phyloP scores from a whole-genome alignment of 2,113 vertebrate genomes.

The Pelobates fuscus region DNA sequence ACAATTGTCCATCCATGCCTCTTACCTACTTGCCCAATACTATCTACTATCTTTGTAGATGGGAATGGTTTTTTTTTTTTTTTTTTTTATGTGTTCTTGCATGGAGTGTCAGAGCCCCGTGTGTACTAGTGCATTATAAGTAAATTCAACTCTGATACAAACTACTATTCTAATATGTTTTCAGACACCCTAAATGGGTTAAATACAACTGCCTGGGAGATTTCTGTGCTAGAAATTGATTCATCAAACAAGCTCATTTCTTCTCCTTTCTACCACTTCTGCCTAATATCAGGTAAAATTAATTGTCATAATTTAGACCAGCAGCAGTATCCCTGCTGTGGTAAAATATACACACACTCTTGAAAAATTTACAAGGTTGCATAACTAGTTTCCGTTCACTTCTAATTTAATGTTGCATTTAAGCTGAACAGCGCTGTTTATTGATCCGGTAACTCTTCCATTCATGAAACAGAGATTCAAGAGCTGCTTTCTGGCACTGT shows the following conservation, averaged over 20 bases:
- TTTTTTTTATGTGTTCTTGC: no score
- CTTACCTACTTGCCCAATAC: no score
- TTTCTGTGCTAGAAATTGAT: background rate
- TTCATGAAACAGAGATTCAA: background rate
- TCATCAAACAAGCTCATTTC: slow-evolving; percentile 6
- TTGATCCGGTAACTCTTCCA: slow-evolving; percentile 1
- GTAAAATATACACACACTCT: slow-evolving; percentile 32
- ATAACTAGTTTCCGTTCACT: background rate
- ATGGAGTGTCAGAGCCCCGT: no score
- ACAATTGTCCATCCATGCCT: no score
- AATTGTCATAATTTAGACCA: slow-evolving; percentile 36
- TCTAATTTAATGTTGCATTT: slow-evolving; percentile 8
- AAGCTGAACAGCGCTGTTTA: background rate
- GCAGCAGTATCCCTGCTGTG: slow-evolving; percentile 24
- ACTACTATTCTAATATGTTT: no score
- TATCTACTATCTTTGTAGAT: no score
- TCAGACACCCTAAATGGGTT: no score
- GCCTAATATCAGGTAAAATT: slow-evolving; percentile 25
- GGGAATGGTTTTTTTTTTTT: no score
- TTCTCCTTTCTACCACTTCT: slow-evolving; percentile 26
- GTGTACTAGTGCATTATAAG: no score
- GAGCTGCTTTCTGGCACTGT: background rate
- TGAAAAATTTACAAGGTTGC: slow-evolving; percentile 24
- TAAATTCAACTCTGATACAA: no score
- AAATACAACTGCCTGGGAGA: background rate